A percentile compares a stretch with the other conserved stretches of the same genome.
These are phyloP conservation scores for Parauchenoglanis ngamensis DNA, from an alignment of 2,797 vertebrate genomes.

Conservation along the genomic window DNA sequence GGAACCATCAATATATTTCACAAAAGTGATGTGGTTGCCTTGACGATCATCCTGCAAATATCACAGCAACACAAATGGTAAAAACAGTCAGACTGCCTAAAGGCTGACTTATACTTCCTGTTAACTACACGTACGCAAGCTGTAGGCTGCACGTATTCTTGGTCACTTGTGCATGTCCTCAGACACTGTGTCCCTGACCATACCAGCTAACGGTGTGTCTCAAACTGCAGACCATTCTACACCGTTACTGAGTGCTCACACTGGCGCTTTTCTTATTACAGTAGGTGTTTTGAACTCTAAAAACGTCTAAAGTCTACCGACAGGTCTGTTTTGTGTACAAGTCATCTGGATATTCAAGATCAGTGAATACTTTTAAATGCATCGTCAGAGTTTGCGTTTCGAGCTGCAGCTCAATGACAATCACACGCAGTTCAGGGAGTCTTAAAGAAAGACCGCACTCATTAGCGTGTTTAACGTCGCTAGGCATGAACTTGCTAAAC, in stretches of 20 bases:
- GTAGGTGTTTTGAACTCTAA: neutral
- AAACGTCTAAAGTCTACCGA: neutral
- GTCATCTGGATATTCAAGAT: neutral
- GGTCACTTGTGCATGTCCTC: neutral
- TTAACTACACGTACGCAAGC: neutral
- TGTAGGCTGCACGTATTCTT: neutral
- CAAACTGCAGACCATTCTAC: neutral
- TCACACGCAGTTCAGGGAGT: neutral
- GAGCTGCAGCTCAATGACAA: neutral
- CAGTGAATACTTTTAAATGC: neutral
- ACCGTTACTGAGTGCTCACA: neutral
- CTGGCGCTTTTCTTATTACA: neutral
- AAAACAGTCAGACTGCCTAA: neutral
- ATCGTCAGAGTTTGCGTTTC: neutral
- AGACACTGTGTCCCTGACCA: neutral
- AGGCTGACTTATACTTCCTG: neutral
- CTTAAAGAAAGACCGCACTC: neutral
- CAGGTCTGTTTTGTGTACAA: neutral
- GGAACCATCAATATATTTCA: neutral
- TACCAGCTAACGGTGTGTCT: neutral
- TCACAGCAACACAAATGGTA: neutral
- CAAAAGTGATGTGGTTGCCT: neutral
- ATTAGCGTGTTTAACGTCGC: neutral
- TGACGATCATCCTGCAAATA: neutral
- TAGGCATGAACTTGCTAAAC: too few species aligned